Base-by-base conservation (phyloP, 2,888 invertebrate genomes). In the Stenodera caucasica region DNA sequence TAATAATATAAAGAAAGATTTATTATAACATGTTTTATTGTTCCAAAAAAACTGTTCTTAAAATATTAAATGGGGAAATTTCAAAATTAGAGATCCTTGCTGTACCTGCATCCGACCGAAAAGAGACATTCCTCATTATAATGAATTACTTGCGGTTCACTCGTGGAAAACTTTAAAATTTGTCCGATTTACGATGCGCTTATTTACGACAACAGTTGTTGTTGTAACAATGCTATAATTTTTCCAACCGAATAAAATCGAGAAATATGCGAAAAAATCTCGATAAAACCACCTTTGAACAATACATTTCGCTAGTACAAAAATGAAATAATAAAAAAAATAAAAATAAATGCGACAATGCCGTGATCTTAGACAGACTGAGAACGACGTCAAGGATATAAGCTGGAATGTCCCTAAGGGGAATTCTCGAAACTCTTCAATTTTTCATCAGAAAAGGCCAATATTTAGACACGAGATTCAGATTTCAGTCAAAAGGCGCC, bases 1-100 rank as follows among this genome's bases (percentile, higher is more conserved):
- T 45, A 45, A 21, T 45, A 45, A n/a, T n/a, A n/a, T 74, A 71
- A 67, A 64, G 68, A 68, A 73, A 78, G 77, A 78, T 78, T 78
- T 78, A 78, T 77, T n/a, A n/a, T n/a, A 76, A 76, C 70, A 71
- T 66, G 72, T 70, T 77, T 77, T 77, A 79, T 77, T 76, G 78
- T 69, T 72, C 71, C 77, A 76, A 79, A 78, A 77, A 73, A 72
- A 70, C n/a, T n/a, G n/a, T n/a, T 75, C 76, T 77, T 75, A 18
- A 14, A 35, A 35, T 14, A 7, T n/a, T n/a, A n/a, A n/a, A 14
- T 18, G 15, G 40, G 18, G 15, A 78, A 77, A 76, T 78, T 75
- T 76, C 75, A 74, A 76, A 76, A 77, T 77, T 77, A 77, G 75
- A 76, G 75, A 76, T 75, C 5, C 76, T 71, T 73, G 73, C 75